phyloP scores from a whole-genome alignment of 1,140 invertebrate genomes.

The Pogonomyrmex californicus region DNA sequence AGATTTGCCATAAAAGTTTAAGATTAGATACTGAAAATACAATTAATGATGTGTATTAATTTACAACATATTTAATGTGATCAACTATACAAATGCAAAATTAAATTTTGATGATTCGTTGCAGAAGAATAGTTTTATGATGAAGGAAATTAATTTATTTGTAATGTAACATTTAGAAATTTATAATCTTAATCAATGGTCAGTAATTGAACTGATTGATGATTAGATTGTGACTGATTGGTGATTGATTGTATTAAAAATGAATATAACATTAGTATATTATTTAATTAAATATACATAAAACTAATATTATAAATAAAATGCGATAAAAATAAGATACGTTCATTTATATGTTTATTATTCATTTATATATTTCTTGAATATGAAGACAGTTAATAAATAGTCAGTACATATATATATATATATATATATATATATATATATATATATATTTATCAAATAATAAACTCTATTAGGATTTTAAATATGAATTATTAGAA shows the following conservation, averaged over 20 bases:
- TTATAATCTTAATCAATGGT: not conserved
- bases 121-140: not conserved
- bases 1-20: slow-evolving; percentile 3
- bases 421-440: not conserved
- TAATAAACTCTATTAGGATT: not conserved
- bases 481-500: too few species aligned
- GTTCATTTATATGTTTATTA: not conserved
- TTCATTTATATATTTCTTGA: not conserved
- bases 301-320: not conserved
- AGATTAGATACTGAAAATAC: not conserved
- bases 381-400: not conserved
- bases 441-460: slow-evolving; percentile 3
- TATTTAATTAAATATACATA: not conserved
- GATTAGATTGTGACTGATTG: too few species aligned
- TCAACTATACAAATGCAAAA: not conserved
- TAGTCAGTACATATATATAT: not conserved
- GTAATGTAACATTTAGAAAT: not conserved
- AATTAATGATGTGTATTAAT: not conserved
- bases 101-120: not conserved
- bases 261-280: not conserved
- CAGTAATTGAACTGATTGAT: too few species aligned
- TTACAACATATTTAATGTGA: not conserved
- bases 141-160: not conserved
- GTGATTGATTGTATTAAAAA: not conserved
- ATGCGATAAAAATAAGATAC: not conserved